phyloP scores from a whole-genome alignment of 2,113 vertebrate genomes.

The Notarius quadriscutis region DNA sequence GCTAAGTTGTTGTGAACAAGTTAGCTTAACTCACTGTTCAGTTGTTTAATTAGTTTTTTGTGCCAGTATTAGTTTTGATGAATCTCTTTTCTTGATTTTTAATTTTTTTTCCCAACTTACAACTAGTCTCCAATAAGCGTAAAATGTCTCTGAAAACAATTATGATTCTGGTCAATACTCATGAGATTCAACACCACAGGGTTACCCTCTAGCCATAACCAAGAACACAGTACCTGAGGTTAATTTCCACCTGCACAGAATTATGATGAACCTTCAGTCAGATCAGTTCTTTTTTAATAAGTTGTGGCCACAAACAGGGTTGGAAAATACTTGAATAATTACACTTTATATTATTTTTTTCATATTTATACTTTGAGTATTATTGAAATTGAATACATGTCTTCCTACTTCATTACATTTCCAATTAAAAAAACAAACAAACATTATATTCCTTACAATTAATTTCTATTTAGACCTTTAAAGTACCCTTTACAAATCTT shows the following conservation, averaged over 20 bases:
- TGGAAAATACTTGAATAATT: background rate
- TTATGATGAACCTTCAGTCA: background rate
- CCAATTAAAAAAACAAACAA: background rate
- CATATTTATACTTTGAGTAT: background rate
- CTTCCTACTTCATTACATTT: background rate
- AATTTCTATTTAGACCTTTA: background rate
- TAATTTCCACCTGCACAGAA: constrained; percentile 1
- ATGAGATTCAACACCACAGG: background rate
- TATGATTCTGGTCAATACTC: background rate
- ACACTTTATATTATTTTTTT: background rate
- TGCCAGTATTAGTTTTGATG: background rate
- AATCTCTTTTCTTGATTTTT: background rate
- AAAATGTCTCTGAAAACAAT: background rate
- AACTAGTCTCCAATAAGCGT: background rate
- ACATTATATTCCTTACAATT: background rate
- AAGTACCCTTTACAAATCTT: background rate
- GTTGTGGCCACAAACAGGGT: background rate
- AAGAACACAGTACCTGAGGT: constrained; percentile 11
- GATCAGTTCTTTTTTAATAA: background rate
- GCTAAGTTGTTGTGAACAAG: background rate
- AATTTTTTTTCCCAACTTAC: background rate
- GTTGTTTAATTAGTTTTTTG: background rate
- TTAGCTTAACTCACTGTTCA: background rate
- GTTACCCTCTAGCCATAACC: background rate
- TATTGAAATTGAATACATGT: background rate